Evolutionary conservation across 2,888 invertebrate genomes (phyloP).

Genomic region (Rosalia funebris): DNA sequence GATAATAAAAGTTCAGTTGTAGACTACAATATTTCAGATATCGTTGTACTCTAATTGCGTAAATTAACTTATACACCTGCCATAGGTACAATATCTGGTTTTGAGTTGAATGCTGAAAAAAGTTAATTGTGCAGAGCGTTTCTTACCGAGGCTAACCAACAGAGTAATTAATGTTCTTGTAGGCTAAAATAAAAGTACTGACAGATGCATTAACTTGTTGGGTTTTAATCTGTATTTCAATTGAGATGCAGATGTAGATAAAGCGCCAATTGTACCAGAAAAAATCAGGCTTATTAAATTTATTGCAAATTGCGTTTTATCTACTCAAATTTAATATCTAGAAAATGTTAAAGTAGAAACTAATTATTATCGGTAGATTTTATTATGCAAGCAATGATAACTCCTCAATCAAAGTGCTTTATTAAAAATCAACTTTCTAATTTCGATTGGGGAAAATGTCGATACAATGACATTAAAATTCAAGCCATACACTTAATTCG

Average conservation of each 20-base stretch:
- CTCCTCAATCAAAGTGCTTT: too few species aligned
- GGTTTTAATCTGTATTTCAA: constrained; percentile 56
- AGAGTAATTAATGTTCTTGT: constrained; percentile 56
- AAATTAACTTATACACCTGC: constrained; percentile 17
- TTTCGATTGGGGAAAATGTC: too few species aligned
- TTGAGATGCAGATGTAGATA: constrained; percentile 56
- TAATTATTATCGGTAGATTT: background rate
- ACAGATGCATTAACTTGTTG: constrained; percentile 59
- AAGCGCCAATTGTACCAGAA: constrained; percentile 51
- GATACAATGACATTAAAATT: too few species aligned
- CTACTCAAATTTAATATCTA: constrained; percentile 12
- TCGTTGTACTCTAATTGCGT: too few species aligned
- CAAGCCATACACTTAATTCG: too few species aligned
- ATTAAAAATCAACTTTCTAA: too few species aligned
- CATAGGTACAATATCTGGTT: constrained; percentile 18
- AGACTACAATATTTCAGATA: too few species aligned
- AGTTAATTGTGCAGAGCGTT: constrained; percentile 21
- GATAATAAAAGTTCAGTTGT: too few species aligned
- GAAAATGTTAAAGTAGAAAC: constrained; percentile 1
- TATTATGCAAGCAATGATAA: background rate
- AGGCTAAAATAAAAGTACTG: constrained; percentile 55
- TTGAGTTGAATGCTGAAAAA: constrained; percentile 12
- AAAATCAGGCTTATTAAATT: constrained; percentile 38
- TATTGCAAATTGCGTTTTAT: constrained; percentile 42
- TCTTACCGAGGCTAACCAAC: constrained; percentile 18